These are phyloP conservation scores for Paramormyrops hopkinsi DNA, from an alignment of 2,797 vertebrate genomes.

Conservation along the genomic window DNA sequence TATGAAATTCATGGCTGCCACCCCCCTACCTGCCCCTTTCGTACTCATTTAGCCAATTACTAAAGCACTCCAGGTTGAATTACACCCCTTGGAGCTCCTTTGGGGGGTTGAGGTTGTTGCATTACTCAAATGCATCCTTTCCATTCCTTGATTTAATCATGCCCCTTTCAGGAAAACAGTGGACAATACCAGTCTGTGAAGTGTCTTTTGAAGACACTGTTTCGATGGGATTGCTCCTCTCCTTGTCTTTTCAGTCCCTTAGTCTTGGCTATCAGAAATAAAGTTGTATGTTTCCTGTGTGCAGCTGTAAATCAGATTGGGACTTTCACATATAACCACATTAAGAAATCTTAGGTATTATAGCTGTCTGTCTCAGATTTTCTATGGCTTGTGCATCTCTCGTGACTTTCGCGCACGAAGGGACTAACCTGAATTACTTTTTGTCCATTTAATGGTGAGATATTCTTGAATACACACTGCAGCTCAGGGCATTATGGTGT, in stretches of 20 bases:
- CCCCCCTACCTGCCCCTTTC: not conserved
- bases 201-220: not conserved
- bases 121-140: not conserved
- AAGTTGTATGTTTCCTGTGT: not conserved
- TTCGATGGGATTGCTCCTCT: not conserved
- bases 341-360: not conserved
- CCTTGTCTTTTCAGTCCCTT: not conserved
- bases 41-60: constrained; percentile 47
- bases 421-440: not conserved
- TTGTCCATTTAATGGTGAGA: not conserved
- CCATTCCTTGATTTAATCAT: not conserved
- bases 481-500: not conserved
- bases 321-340: not conserved
- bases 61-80: constrained; percentile 34
- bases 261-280: not conserved
- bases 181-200: not conserved
- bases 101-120: constrained; percentile 9
- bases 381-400: not conserved
- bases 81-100: constrained; percentile 32
- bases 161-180: not conserved
- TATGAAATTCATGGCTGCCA: constrained; percentile 25
- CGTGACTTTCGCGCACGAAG: not conserved
- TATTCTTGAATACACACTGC: constrained; percentile 7
- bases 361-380: not conserved
- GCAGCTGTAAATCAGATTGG: not conserved